A percentile compares a stretch with the other conserved stretches of the same genome.
Evolutionary conservation across 2,888 invertebrate species (phyloP).

Genomic region (Melanostoma scalare): DNA sequence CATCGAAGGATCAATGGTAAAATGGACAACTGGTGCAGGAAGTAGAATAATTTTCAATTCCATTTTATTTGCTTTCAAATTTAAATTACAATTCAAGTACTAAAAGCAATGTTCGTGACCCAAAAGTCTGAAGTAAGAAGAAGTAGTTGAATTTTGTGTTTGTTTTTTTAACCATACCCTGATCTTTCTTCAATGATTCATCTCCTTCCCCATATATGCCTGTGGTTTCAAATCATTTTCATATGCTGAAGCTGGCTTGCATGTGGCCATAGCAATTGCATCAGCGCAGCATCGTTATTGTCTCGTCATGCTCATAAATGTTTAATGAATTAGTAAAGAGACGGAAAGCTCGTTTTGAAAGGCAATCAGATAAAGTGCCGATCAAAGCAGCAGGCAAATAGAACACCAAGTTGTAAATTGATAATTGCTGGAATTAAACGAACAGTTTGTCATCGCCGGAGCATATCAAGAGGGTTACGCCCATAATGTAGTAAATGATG

Average conservation of each 20-base stretch:
- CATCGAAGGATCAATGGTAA: too few species aligned
- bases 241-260: constrained; percentile 33
- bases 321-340: constrained; percentile 37
- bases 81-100: too few species aligned
- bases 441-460: constrained; percentile 45
- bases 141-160: too few species aligned
- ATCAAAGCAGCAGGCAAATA: constrained; percentile 49
- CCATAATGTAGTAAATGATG: constrained; percentile 43
- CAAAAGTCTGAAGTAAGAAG: too few species aligned
- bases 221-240: constrained; percentile 34
- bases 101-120: too few species aligned
- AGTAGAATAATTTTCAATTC: too few species aligned
- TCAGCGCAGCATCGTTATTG: constrained; percentile 16
- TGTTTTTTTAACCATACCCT: background rate
- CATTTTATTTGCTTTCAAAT: too few species aligned
- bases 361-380: constrained; percentile 47
- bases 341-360: constrained; percentile 32
- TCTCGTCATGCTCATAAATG: constrained; percentile 44
- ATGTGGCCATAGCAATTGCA: constrained; percentile 5
- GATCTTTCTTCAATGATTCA: background rate
- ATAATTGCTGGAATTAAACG: constrained; percentile 62
- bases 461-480: constrained; percentile 46
- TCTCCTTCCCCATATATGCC: background rate
- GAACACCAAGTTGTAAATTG: constrained; percentile 53
- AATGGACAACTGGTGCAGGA: too few species aligned